Percentiles rank a stretch among this genome's conserved stretches.
phyloP scores from a whole-genome alignment of 53 echinoderm and acorn worm genomes.

The Actinopyga echinites region DNA sequence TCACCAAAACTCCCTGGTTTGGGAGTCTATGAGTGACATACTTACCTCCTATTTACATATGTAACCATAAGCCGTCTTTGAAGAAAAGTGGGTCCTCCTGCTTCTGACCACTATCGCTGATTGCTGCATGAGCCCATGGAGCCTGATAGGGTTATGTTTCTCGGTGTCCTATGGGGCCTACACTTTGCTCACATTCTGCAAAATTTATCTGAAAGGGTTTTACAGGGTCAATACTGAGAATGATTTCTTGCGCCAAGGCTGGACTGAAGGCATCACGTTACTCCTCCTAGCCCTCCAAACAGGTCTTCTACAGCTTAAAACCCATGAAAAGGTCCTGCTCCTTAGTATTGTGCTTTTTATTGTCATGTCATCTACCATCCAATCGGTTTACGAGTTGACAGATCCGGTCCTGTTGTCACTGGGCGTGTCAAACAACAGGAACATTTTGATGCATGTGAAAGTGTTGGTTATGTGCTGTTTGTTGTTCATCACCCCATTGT shows the following conservation, averaged over 20 bases:
- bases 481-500: slow-evolving; percentile 73
- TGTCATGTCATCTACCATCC: slow-evolving; percentile 89
- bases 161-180: slow-evolving; percentile 91
- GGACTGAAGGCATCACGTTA: slow-evolving; percentile 91
- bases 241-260: slow-evolving; percentile 75
- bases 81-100: slow-evolving; percentile 77
- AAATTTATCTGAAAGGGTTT: slow-evolving; percentile 89
- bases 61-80: slow-evolving; percentile 57
- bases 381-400: slow-evolving; percentile 87
- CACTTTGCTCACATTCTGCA: slow-evolving; percentile 72
- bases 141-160: slow-evolving; percentile 88
- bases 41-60: slow-evolving; percentile 77
- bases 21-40: no score
- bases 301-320: slow-evolving; percentile 74
- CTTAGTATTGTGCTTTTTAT: slow-evolving; percentile 89
- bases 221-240: slow-evolving; percentile 46
- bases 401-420: slow-evolving; percentile 83
- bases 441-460: slow-evolving; percentile 70
- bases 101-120: slow-evolving; percentile 82
- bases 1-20: no score
- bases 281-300: slow-evolving; percentile 88
- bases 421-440: slow-evolving; percentile 82
- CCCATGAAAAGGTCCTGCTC: slow-evolving; percentile 82
- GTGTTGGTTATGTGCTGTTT: slow-evolving; percentile 71
- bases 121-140: slow-evolving; percentile 94